These are phyloP conservation scores for Phylloscopus trochilus DNA, from an alignment of 2,113 vertebrate species.

Conservation along the genomic window DNA sequence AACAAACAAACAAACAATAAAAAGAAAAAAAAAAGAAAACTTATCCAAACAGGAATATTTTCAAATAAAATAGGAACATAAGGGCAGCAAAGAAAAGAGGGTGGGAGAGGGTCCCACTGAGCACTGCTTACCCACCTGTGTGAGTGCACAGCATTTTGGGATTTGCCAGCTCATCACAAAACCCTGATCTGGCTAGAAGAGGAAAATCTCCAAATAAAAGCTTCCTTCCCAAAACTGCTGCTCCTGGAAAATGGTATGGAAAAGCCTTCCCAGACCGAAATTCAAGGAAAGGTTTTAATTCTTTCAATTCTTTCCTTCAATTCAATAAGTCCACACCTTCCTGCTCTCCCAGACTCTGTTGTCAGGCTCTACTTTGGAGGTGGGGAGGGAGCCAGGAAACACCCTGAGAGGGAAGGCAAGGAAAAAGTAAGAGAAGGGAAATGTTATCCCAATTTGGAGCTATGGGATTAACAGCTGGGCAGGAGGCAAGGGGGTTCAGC, in stretches of 20 bases:
- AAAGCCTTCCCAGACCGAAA: neutral
- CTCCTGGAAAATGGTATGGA: neutral
- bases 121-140: neutral
- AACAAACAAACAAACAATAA: too few species aligned
- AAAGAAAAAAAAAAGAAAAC: neutral
- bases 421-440: neutral
- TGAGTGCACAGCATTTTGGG: fast-evolving
- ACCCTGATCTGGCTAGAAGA: neutral
- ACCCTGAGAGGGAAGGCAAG: neutral
- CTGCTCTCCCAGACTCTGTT: neutral
- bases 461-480: neutral
- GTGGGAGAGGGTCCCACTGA: neutral
- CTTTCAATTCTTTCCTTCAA: neutral
- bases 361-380: neutral
- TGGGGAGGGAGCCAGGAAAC: neutral
- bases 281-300: neutral
- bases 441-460: neutral
- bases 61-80: neutral
- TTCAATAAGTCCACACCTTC: neutral
- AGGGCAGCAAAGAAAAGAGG: neutral
- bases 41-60: neutral
- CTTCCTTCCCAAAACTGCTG: neutral
- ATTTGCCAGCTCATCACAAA: neutral
- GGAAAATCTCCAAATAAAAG: neutral
- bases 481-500: neutral